Evolutionary conservation across 2,113 vertebrate species (phyloP).

Genomic region (Cariama cristata): DNA sequence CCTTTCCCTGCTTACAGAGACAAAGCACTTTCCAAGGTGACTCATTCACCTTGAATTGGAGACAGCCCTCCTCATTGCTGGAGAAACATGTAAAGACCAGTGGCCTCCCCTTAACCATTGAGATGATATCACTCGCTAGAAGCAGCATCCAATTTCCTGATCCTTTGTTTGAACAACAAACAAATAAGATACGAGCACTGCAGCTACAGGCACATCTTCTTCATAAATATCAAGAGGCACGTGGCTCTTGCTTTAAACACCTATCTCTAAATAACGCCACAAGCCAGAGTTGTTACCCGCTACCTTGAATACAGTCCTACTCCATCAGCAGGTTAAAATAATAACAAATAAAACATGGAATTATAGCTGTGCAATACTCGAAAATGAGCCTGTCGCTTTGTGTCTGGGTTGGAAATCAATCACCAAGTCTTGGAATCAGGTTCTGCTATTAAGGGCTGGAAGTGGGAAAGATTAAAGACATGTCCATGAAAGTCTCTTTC

Average conservation of each 20-base stretch:
- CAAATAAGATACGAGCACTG: constrained; percentile 29
- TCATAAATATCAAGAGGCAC: constrained; percentile 55
- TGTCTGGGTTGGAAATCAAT: constrained; percentile 38
- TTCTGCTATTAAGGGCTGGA: constrained; percentile 42
- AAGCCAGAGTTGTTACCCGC: neutral
- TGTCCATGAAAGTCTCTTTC: neutral
- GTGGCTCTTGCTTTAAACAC: neutral
- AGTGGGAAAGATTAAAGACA: constrained; percentile 38
- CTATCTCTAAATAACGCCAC: constrained; percentile 50
- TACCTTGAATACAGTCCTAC: constrained; percentile 1
- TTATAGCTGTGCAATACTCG: constrained; percentile 52
- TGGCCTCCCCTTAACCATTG: constrained; percentile 1
- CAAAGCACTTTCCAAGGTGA: neutral
- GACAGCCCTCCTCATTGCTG: neutral
- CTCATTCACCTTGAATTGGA: neutral
- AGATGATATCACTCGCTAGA: constrained; percentile 37
- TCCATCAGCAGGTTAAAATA: constrained; percentile 67
- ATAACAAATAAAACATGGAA: constrained; percentile 66
- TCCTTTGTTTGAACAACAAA: constrained; percentile 70
- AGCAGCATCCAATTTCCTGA: constrained; percentile 69
- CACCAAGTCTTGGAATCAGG: constrained; percentile 1
- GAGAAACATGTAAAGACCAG: neutral
- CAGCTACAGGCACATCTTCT: constrained; percentile 52
- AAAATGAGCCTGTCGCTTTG: constrained; percentile 70
- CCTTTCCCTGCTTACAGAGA: neutral